Evolutionary conservation across 2,797 vertebrate species (phyloP).

Genomic region (Carduelis carduelis): DNA sequence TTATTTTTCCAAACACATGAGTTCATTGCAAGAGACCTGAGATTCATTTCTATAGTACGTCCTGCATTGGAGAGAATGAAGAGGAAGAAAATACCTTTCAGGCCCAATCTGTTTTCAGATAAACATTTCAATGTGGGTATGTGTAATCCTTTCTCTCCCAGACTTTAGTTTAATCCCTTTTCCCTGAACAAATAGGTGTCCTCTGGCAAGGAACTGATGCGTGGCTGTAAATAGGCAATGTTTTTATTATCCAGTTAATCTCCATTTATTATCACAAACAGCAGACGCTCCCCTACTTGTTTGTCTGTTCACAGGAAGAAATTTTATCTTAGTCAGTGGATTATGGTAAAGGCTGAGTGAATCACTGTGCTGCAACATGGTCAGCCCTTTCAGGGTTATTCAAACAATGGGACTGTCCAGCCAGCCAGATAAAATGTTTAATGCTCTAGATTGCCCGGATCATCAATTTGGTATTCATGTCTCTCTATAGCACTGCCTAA

Average conservation of each 20-base stretch:
- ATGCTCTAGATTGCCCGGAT: conserved; percentile 73
- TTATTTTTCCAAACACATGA: not conserved
- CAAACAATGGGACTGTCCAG: conserved; percentile 80
- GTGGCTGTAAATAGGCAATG: conserved; percentile 74
- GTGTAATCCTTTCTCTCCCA: conserved; percentile 67
- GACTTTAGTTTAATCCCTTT: conserved; percentile 70
- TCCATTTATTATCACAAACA: conserved; percentile 76
- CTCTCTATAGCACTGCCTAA: conserved; percentile 39
- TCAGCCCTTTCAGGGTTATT: conserved; percentile 79
- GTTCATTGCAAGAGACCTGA: conserved; percentile 32
- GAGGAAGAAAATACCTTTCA: conserved; percentile 53
- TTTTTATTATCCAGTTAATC: conserved; percentile 79
- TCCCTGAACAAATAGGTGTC: conserved; percentile 67
- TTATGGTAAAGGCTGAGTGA: conserved; percentile 75
- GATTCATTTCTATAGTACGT: conserved; percentile 8
- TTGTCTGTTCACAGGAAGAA: conserved; percentile 77
- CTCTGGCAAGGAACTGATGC: conserved; percentile 63
- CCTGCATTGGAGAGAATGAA: not conserved
- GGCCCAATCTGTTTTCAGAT: conserved; percentile 57
- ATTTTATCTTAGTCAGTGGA: conserved; percentile 78
- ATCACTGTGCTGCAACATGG: conserved; percentile 75
- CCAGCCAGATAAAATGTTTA: conserved; percentile 71
- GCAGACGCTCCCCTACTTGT: conserved; percentile 58
- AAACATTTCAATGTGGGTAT: conserved; percentile 28
- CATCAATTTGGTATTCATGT: conserved; percentile 79